Evolutionary conservation across 1,140 invertebrate species (phyloP), one percentile per base, ranked within the genome.

Genomic region (Pogonomyrmex californicus): DNA sequence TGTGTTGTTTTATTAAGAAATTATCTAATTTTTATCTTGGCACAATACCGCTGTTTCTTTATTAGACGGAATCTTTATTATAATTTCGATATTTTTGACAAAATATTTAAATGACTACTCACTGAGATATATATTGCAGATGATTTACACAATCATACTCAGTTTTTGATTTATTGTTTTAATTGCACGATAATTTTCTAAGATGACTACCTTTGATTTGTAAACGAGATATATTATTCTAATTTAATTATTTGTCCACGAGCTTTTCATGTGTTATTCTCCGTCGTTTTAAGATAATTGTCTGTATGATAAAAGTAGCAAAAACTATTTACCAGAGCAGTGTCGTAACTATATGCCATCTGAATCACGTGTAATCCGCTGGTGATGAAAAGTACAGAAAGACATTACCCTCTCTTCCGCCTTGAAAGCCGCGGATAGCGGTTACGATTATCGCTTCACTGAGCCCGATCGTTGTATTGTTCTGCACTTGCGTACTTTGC

Each of bases 401-500:
- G 54, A 30, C 62, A 54, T 38, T 71, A 54, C 3, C 62, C 66
- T 78, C 49, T 7, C 68, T 66, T 30, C 12, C 17, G 65, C 36
- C 41, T 62, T 36, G 66, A 86, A 88, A 89, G 38, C 75, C 14
- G 54, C 41, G 5, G 17, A 47, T 44, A 38, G 36, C 17, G 56
- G 33, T 60, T 36, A 60, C 54, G 54, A 86, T 86, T 33, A 75
- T 78, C 60, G 71, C 85, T 51, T 85, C 51, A 71, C n/a, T 44
- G 75, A 38, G 17, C 54, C 41, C 76, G n/a, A 44, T 82, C 70
- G 71, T 73, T 65, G 58, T 63, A 89, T 89, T 77, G 62, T 77
- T 60, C 49, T 36, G 58, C 17, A 10, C 33, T 33, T 38, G 17
- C 23, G 49, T 65, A 44, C 71, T 85, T 82, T 75, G 81, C 88